These are phyloP conservation scores for Rhysida immarginata DNA, from an alignment of 1,140 invertebrate species.

Conservation along the genomic window DNA sequence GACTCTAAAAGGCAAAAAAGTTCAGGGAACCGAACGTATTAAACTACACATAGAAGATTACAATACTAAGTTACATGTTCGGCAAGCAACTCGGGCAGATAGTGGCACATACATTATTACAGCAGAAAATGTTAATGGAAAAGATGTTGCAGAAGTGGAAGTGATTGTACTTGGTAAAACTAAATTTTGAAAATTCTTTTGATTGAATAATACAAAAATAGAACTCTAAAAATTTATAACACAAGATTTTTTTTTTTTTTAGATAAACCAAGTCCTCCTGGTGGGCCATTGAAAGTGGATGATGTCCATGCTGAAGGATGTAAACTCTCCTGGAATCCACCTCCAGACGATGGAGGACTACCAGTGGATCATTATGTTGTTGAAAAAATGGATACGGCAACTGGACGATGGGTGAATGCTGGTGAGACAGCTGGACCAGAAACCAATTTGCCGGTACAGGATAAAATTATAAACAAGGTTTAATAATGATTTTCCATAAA, in stretches of 20 bases:
- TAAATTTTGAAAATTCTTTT: too few species aligned
- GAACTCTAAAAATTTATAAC: too few species aligned
- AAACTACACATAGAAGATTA: constrained; percentile 73
- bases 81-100: constrained; percentile 69
- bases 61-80: constrained; percentile 71
- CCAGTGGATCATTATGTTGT: constrained; percentile 81
- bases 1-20: constrained; percentile 56
- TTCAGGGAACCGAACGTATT: constrained; percentile 48
- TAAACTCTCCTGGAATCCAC: constrained; percentile 74
- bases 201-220: too few species aligned
- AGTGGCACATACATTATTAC: constrained; percentile 80
- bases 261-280: constrained; percentile 75
- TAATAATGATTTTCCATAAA: too few species aligned
- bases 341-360: constrained; percentile 74
- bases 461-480: neutral
- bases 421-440: constrained; percentile 69
- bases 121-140: constrained; percentile 85
- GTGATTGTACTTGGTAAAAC: constrained; percentile 65
- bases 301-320: constrained; percentile 73
- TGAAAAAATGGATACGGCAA: constrained; percentile 85
- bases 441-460: constrained; percentile 45
- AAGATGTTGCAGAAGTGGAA: constrained; percentile 76
- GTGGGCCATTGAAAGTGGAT: constrained; percentile 73
- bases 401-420: constrained; percentile 75
- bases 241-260: constrained; percentile 13